phyloP scores from a whole-genome alignment of 2,888 invertebrate species.

The Euphydryas editha region DNA sequence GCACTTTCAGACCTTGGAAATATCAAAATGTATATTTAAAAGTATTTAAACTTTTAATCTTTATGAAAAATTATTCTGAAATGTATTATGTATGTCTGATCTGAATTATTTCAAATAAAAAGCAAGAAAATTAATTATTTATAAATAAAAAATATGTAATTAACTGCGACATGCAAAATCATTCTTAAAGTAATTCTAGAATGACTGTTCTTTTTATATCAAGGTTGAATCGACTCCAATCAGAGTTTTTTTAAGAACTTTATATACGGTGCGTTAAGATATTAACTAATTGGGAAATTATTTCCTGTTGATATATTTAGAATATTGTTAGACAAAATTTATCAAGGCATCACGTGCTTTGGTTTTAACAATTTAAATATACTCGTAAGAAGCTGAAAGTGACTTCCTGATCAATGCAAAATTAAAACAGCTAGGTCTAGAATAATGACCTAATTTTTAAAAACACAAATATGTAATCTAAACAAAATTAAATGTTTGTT shows the following conservation, averaged over 20 bases:
- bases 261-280: slow-evolving; percentile 15
- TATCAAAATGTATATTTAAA: too few relatives aligned
- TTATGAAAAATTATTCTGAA: too few relatives aligned
- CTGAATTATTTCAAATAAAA: too few relatives aligned
- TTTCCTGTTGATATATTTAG: slow-evolving; percentile 15
- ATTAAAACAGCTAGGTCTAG: too few relatives aligned
- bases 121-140: too few relatives aligned
- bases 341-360: background rate
- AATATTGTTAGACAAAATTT: background rate
- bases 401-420: too few relatives aligned
- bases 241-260: slow-evolving; percentile 16
- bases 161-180: background rate
- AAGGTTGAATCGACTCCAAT: slow-evolving; percentile 22
- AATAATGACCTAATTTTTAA: too few relatives aligned
- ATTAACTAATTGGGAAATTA: slow-evolving; percentile 20
- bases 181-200: slow-evolving; percentile 20
- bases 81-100: too few relatives aligned
- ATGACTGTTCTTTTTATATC: slow-evolving; percentile 10
- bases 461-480: too few relatives aligned
- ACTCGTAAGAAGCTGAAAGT: background rate
- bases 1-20: too few relatives aligned
- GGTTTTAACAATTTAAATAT: background rate
- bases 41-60: too few relatives aligned
- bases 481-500: too few relatives aligned
- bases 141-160: background rate